phyloP scores from a whole-genome alignment of 2,888 invertebrate species.

The Melinaea marsaeus region DNA sequence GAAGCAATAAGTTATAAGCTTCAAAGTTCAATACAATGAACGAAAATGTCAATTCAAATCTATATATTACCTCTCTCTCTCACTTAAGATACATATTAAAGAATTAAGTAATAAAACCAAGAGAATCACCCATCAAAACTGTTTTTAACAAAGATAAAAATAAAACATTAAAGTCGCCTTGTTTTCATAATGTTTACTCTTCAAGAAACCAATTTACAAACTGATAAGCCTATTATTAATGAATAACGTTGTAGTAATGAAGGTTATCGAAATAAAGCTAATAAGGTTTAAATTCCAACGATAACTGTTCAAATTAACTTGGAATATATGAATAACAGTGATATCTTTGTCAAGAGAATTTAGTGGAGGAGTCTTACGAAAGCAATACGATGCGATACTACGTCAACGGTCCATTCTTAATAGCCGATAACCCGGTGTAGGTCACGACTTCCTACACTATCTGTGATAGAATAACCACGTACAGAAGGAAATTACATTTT shows the following conservation, averaged over 20 bases:
- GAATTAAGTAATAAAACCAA: too few species aligned
- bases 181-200: slow-evolving; percentile 22
- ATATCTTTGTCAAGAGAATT: slow-evolving; percentile 1
- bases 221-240: slow-evolving; percentile 29
- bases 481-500: slow-evolving; percentile 23
- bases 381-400: slow-evolving; percentile 36
- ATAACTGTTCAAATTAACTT: background rate
- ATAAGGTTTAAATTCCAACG: slow-evolving; percentile 11
- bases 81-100: too few species aligned
- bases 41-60: too few species aligned
- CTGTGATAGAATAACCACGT: slow-evolving; percentile 27
- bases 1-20: too few species aligned
- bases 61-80: too few species aligned
- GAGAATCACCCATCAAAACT: background rate
- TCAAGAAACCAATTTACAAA: slow-evolving; percentile 23
- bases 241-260: slow-evolving; percentile 28
- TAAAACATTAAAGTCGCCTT: slow-evolving; percentile 12
- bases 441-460: slow-evolving; percentile 46
- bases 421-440: slow-evolving; percentile 47
- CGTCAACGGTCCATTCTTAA: slow-evolving; percentile 47
- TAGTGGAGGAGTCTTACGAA: slow-evolving; percentile 19
- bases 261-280: slow-evolving; percentile 34
- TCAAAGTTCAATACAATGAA: too few species aligned
- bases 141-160: slow-evolving; percentile 4
- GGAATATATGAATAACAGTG: too few species aligned